Percentiles rank a stretch among this genome's conserved stretches.
Evolutionary conservation across 2,888 invertebrate genomes (phyloP).

Genomic region (Rotaria magnacalcarata): DNA sequence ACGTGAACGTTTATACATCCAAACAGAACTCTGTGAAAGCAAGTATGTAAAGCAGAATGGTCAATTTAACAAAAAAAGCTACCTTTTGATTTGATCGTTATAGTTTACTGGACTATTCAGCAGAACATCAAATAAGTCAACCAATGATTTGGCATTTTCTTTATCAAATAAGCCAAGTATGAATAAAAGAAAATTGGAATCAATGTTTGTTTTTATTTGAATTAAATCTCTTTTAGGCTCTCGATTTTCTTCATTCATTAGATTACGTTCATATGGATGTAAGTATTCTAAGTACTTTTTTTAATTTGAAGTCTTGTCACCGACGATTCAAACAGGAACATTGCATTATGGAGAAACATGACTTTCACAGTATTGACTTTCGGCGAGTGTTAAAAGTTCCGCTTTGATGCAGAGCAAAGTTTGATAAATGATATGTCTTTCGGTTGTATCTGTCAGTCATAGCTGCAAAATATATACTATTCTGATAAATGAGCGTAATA

Average conservation of each 20-base stretch:
- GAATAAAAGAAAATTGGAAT: neutral
- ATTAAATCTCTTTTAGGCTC: neutral
- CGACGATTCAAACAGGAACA: too few relatives aligned
- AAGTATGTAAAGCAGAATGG: constrained; percentile 54
- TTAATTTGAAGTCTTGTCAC: too few relatives aligned
- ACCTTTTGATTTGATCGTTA: neutral
- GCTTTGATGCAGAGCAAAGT: too few relatives aligned
- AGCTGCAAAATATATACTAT: too few relatives aligned
- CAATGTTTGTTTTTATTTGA: neutral
- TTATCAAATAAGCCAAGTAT: constrained; percentile 38
- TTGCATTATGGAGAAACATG: too few relatives aligned
- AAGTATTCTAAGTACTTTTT: neutral
- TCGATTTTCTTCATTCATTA: constrained; percentile 31
- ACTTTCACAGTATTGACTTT: too few relatives aligned
- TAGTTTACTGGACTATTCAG: neutral
- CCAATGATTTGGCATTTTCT: constrained; percentile 47
- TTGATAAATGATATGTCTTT: too few relatives aligned
- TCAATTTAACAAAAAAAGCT: neutral
- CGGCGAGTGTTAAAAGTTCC: too few relatives aligned
- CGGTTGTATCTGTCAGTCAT: too few relatives aligned
- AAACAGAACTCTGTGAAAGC: constrained; percentile 69
- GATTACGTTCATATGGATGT: constrained; percentile 31
- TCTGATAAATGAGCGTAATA: too few relatives aligned
- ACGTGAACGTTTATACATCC: constrained; percentile 67
- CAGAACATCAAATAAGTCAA: neutral